These are phyloP conservation scores for Tethea ocularis DNA, from an alignment of 2,888 invertebrate species.

Conservation along the genomic window DNA sequence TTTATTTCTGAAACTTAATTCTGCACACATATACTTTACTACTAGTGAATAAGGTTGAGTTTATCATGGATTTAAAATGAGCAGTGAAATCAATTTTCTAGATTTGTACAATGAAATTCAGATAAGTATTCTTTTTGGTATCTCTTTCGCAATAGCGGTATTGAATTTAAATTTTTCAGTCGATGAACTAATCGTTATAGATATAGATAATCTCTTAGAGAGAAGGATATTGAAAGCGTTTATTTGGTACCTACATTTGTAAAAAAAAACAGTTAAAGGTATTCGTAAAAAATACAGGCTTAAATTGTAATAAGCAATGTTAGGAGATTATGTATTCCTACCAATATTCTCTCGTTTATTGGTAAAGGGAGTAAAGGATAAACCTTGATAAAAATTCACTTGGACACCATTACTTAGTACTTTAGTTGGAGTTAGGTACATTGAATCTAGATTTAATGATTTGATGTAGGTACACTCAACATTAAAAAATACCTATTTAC, in stretches of 20 bases:
- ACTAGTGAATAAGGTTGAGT: conserved; percentile 29
- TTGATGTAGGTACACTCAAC: too few species aligned
- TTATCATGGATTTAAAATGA: conserved; percentile 23
- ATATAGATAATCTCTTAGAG: conserved; percentile 43
- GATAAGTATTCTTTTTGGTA: conserved; percentile 42
- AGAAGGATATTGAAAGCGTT: conserved; percentile 25
- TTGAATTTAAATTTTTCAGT: conserved; percentile 58
- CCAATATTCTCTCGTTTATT: background rate
- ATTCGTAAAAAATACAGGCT: background rate
- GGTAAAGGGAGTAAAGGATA: background rate
- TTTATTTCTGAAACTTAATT: conserved; percentile 30
- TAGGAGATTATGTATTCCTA: background rate
- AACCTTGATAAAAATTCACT: background rate
- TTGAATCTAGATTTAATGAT: too few species aligned
- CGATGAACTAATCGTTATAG: conserved; percentile 56
- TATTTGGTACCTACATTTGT: conserved; percentile 12
- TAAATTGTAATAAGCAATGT: background rate
- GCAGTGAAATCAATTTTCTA: conserved; percentile 28
- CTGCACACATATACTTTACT: conserved; percentile 24
- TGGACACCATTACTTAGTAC: too few species aligned
- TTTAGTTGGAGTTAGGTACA: too few species aligned
- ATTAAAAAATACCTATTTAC: too few species aligned
- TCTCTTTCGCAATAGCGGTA: conserved; percentile 40
- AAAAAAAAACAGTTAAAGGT: too few species aligned
- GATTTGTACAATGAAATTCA: conserved; percentile 36